Base-by-base conservation (phyloP, 2,797 vertebrate species). In the Adrianichthys oophorus region DNA sequence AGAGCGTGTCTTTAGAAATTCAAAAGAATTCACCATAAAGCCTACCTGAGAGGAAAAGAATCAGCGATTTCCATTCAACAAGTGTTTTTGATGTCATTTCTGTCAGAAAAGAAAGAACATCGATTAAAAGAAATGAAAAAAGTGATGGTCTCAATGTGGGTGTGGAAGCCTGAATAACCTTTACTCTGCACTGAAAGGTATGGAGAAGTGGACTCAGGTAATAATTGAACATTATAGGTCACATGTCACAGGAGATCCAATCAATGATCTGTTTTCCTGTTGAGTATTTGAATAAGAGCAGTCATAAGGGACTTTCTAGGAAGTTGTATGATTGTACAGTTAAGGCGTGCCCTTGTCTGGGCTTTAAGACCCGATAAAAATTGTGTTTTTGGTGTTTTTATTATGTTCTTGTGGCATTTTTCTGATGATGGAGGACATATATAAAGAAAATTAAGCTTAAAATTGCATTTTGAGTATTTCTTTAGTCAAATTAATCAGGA, bases 21-120 rank as follows among this genome's bases (percentile, higher is more conserved):
- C 47, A 5, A 70, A 58, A 29, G 15, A 66, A 64, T 41, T 48
- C 49, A 60, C 4, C 23, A 53, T 17, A 41, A 75, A 74, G 4
- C 70, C 1, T 70, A 90, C 89, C 89, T 85, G 86, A 62, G 10
- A 89, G 42, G 16, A 83, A 50, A 44, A 87, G n/a, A 66, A 88
- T 59, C 3, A 87, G 19, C 10, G 59, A 61, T 63, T 4, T 18
- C 62, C 74, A 87, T 56, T 23, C 42, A 32, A 63, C 14, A 4
- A 5, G 50, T 17, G 0, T 45, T 17, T 66, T 56, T 19, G 21
- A 52, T 1, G 1, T 56, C 81, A 80, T 85, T 40, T 37, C 6
- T 55, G 17, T 45, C 40, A 42, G 12, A 42, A 12, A 17, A 69
- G 42, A 4, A 19, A 7, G 69, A 72, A 51, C 15, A 5, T 69